Evolutionary conservation across 1,140 invertebrate species (phyloP).

Genomic region (Drosophila nebulosa): DNA sequence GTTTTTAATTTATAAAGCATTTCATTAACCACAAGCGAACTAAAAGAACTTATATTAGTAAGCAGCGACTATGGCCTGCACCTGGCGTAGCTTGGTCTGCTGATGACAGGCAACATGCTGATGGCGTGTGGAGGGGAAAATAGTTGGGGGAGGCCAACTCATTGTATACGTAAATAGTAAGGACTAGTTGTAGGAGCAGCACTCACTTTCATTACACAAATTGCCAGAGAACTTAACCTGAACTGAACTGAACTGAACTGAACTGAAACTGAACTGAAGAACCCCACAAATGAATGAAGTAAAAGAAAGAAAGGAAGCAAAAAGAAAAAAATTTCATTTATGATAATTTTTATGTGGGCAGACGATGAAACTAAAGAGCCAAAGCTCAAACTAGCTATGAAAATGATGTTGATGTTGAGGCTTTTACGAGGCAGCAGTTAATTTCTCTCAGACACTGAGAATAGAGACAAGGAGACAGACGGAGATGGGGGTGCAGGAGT

Average conservation of each 20-base stretch:
- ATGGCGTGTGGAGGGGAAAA: not conserved
- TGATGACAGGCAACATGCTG: not conserved
- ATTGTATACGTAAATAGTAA: not conserved
- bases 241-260: not conserved
- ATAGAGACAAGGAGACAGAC: conserved; percentile 24
- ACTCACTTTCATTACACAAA: conserved; percentile 62
- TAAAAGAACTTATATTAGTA: not conserved
- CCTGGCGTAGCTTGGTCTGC: not conserved
- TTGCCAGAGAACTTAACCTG: conserved; percentile 20
- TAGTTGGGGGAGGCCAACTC: not conserved
- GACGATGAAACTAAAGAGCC: conserved; percentile 12
- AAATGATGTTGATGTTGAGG: conserved; percentile 5
- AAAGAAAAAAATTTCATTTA: conserved; percentile 22
- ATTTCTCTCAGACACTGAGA: conserved; percentile 32
- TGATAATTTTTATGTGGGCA: conserved; percentile 54
- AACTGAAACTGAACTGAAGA: not conserved
- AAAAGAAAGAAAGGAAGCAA: conserved; percentile 9
- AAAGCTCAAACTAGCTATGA: conserved; percentile 1
- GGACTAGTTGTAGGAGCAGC: not conserved
- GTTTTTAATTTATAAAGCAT: not conserved
- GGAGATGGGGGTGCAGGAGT: conserved; percentile 1
- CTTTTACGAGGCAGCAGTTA: conserved; percentile 59
- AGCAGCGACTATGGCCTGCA: not conserved
- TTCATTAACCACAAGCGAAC: conserved; percentile 8
- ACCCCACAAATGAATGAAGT: not conserved